A percentile compares a stretch with the other conserved stretches of the same genome.
These are phyloP conservation scores for Brachyalestes nurse DNA, from an alignment of 2,797 vertebrate genomes.

Conservation along the genomic window DNA sequence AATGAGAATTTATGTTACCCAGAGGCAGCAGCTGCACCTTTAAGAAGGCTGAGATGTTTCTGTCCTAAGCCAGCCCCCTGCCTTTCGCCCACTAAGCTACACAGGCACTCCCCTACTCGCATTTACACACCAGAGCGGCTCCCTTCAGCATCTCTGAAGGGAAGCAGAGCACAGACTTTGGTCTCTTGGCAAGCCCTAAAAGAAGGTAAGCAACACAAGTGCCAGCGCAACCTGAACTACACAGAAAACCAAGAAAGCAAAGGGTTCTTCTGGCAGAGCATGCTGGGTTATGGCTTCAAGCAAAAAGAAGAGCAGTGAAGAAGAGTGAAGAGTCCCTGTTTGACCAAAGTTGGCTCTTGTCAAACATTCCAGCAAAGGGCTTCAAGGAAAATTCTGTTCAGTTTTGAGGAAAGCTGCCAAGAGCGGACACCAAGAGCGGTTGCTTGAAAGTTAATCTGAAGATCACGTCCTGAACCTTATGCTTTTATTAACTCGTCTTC, in stretches of 20 bases:
- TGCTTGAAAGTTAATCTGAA: constrained; percentile 24
- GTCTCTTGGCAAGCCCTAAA: not conserved
- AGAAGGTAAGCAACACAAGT: constrained; percentile 8
- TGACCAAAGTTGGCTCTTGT: constrained; percentile 4
- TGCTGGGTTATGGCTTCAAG: not conserved
- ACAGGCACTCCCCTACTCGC: constrained; percentile 80
- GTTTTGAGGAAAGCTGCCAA: not conserved
- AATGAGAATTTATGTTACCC: constrained; percentile 62
- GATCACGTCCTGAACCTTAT: not conserved
- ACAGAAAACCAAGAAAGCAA: constrained; percentile 19
- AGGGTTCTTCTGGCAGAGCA: not conserved
- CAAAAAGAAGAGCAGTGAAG: constrained; percentile 31
- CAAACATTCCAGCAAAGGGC: not conserved
- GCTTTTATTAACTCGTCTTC: not conserved
- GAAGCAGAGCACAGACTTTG: constrained; percentile 68
- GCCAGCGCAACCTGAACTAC: not conserved
- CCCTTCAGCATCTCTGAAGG: constrained; percentile 80
- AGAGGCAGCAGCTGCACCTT: constrained; percentile 81
- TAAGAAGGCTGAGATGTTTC: constrained; percentile 78
- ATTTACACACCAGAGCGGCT: constrained; percentile 80
- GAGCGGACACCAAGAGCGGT: constrained; percentile 6
- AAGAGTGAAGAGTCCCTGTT: constrained; percentile 27
- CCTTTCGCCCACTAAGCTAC: constrained; percentile 77
- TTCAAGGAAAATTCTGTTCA: not conserved
- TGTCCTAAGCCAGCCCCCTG: constrained; percentile 35